Conservation (phyloP, 2,888 invertebrate genomes). For the Alloplasta piceator region DNA sequence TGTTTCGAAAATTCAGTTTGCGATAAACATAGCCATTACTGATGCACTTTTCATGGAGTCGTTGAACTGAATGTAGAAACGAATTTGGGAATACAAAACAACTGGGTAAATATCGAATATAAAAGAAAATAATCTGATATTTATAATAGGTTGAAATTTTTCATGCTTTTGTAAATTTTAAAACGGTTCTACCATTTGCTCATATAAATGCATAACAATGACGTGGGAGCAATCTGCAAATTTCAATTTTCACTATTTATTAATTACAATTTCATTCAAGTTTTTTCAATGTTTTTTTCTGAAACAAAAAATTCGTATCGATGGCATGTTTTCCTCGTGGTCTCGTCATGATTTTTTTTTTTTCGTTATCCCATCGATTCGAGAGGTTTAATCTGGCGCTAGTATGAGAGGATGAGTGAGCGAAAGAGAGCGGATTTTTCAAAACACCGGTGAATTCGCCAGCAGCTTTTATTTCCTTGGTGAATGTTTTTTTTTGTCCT, state of each 20-base stretch:
- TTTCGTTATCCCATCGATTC: slow-evolving; percentile 33
- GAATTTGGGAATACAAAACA: too few species aligned
- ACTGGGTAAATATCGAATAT: too few species aligned
- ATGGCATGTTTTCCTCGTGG: slow-evolving; percentile 7
- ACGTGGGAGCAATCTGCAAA: too few species aligned
- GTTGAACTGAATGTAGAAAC: too few species aligned
- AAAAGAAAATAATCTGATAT: too few species aligned
- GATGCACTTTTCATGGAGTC: too few species aligned
- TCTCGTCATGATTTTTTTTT: slow-evolving; percentile 15
- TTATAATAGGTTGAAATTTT: too few species aligned
- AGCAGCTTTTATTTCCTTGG: slow-evolving; percentile 3
- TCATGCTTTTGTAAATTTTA: too few species aligned
- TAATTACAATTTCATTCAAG: neutral
- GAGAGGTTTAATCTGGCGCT: slow-evolving; percentile 28
- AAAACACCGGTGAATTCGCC: slow-evolving; percentile 5
- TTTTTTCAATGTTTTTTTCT: neutral
- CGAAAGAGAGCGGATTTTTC: slow-evolving; percentile 19
- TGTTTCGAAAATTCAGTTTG: too few species aligned
- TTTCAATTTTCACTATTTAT: neutral
- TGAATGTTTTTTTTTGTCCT: slow-evolving; percentile 6
- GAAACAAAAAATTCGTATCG: neutral
- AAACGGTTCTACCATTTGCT: too few species aligned
- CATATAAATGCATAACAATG: too few species aligned
- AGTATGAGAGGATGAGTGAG: neutral
- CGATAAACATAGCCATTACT: too few species aligned